phyloP scores from a whole-genome alignment of 1,140 invertebrate genomes.

The Neoseiulus cucumeris region DNA sequence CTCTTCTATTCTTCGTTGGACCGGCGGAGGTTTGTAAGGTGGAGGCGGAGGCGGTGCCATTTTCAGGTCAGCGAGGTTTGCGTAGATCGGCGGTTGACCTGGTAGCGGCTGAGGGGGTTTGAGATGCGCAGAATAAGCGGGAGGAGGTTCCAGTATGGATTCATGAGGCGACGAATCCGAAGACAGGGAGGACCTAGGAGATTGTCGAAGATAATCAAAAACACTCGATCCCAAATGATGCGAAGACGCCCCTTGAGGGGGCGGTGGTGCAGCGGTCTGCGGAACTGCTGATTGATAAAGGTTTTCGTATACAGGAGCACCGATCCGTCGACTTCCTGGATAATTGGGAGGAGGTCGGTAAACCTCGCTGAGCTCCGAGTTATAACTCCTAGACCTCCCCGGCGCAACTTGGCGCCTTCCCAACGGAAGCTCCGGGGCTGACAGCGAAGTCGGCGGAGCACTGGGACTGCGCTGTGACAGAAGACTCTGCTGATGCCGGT shows the following conservation, averaged over 20 bases:
- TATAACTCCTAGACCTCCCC: not conserved
- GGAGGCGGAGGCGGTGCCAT: not conserved
- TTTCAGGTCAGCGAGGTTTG: conserved; percentile 2
- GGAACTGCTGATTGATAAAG: not conserved
- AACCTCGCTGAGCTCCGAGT: not conserved
- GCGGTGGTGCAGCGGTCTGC: not conserved
- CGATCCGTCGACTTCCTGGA: not conserved
- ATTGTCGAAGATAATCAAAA: not conserved
- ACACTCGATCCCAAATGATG: not conserved
- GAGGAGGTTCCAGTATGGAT: not conserved
- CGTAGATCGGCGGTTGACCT: not conserved
- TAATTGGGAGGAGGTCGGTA: not conserved
- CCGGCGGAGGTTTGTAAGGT: not conserved
- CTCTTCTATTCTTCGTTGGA: not conserved
- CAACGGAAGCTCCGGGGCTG: not conserved
- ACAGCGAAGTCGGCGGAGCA: not conserved
- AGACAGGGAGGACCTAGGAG: not conserved
- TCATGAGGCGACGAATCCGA: conserved; percentile 4
- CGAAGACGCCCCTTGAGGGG: not conserved
- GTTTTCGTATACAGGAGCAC: conserved; percentile 5
- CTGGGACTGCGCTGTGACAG: not conserved
- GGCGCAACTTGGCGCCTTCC: not conserved
- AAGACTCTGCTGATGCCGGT: not conserved
- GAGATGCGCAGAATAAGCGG: not conserved
- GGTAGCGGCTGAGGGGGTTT: not conserved